Evolutionary conservation across 2,113 vertebrate genomes (phyloP), one percentile per base, ranked within the genome.

Genomic region (Boulengeromyrus knoepffleri): DNA sequence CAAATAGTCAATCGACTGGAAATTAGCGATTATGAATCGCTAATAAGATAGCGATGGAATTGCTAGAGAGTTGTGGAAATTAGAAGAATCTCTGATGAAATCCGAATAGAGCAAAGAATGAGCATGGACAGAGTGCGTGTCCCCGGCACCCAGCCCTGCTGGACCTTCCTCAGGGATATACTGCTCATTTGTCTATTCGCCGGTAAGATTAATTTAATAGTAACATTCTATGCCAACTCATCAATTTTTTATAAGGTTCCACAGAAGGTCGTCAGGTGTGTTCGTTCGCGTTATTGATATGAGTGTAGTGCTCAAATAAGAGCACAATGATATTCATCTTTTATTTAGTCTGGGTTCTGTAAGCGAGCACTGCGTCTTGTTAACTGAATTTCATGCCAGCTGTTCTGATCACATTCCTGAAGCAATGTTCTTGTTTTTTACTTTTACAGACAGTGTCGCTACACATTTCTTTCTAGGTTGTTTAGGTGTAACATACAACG

Each of bases 161-260:
- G 94, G 94, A 93, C 87, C 50, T 80, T 94, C 87, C 7, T 94
- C 66, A 90, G 92, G 62, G 93, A 90, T 83, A 94, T 94, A 42
- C 90, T 96, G 89, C 92, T 96, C 27, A 92, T 96, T 2, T 94
- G 92, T 89, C 91, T 96, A 2, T 92, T 96, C 85, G 83, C 94
- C 39, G 95, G 96, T 96, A 91, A 95, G 93, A 91, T 27, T 90
- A 91, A 66, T 89, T 47, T 56, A 88, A 42, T 50, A 50, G 86
- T 80, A 31, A 56, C 83, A 49, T 21, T 85, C 17, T 77, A 36
- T 70, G 62, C 10, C n/a, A 70, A 27, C 62, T 31, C 12, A 5
- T 70, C n/a, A 70, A 70, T 70, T 31, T 70, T 70, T 70, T 31
- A 70, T 80, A 80, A 80, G n/a, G n/a, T n/a, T n/a, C 74, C 17